phyloP scores from a whole-genome alignment of 2,888 invertebrate genomes.

The Helleia helle region DNA sequence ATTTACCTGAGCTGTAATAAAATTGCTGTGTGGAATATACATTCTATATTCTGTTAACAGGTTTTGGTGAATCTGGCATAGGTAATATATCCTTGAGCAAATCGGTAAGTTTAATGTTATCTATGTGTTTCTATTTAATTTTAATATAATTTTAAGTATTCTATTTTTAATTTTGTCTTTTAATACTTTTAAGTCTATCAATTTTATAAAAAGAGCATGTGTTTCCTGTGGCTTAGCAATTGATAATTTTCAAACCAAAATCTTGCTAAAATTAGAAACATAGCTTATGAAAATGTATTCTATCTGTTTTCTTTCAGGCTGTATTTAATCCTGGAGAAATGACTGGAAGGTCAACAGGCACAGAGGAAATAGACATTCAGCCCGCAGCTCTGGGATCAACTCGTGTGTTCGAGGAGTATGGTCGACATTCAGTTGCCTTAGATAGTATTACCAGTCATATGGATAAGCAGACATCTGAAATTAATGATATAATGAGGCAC shows the following conservation, averaged over 20 bases:
- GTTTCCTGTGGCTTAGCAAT: too few species aligned
- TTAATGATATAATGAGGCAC: slow-evolving; percentile 53
- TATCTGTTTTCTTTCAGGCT: slow-evolving; percentile 34
- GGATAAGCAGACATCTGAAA: slow-evolving; percentile 49
- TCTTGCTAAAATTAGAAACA: too few species aligned
- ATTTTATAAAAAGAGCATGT: too few species aligned
- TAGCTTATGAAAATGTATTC: not conserved
- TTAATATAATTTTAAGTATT: too few species aligned
- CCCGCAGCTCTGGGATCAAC: slow-evolving; percentile 6
- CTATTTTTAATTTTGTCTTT: too few species aligned
- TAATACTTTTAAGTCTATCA: too few species aligned
- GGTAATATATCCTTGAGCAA: slow-evolving; percentile 42
- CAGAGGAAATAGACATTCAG: slow-evolving; percentile 31
- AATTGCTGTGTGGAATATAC: too few species aligned
- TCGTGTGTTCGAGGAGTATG: slow-evolving; percentile 27
- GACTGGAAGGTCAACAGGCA: slow-evolving; percentile 57
- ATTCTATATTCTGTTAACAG: too few species aligned
- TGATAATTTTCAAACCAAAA: too few species aligned
- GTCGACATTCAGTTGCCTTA: slow-evolving; percentile 42
- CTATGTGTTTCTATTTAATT: too few species aligned
- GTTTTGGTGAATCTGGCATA: slow-evolving; percentile 46
- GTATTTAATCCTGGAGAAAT: slow-evolving; percentile 59
- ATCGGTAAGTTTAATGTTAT: slow-evolving; percentile 54
- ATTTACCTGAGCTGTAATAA: too few species aligned
- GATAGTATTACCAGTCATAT: slow-evolving; percentile 42